Percentiles rank a stretch among this genome's conserved stretches.
Conservation (phyloP, 2,888 invertebrate genomes). For the Tortrix viridana region DNA sequence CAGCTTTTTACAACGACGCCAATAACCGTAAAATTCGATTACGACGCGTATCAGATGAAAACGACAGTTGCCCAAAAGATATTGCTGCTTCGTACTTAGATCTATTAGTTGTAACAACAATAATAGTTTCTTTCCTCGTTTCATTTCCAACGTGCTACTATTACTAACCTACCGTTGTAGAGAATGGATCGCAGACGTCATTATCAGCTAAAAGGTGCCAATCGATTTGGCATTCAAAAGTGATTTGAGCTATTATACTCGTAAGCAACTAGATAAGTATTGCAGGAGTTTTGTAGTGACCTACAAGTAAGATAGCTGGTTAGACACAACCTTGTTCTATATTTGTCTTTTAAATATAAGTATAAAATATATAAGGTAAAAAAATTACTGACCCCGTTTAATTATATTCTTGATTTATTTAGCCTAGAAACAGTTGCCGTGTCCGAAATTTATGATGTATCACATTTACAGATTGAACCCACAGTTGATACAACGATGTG, state of each 20-base stretch:
- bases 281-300: not conserved
- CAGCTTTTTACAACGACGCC: slow-evolving; percentile 61
- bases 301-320: not conserved
- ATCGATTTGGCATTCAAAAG: slow-evolving; percentile 14
- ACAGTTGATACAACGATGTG: no score
- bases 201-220: slow-evolving; percentile 10
- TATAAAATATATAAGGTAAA: no score
- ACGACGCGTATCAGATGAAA: slow-evolving; percentile 69
- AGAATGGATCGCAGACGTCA: slow-evolving; percentile 4
- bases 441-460: no score
- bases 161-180: slow-evolving; percentile 2
- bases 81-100: slow-evolving; percentile 29
- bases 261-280: slow-evolving; percentile 1
- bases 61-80: slow-evolving; percentile 60
- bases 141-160: slow-evolving; percentile 8
- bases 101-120: slow-evolving; percentile 17
- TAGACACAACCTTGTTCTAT: not conserved
- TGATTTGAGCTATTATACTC: slow-evolving; percentile 5
- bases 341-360: no score
- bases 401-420: no score
- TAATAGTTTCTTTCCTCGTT: slow-evolving; percentile 11
- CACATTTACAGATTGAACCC: no score
- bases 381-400: no score
- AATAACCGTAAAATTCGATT: slow-evolving; percentile 79
- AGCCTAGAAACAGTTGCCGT: no score